Percentiles rank a stretch among this genome's conserved stretches.
These are phyloP conservation scores for Lucifuga dentata DNA, from an alignment of 2,113 vertebrate species.

Conservation along the genomic window DNA sequence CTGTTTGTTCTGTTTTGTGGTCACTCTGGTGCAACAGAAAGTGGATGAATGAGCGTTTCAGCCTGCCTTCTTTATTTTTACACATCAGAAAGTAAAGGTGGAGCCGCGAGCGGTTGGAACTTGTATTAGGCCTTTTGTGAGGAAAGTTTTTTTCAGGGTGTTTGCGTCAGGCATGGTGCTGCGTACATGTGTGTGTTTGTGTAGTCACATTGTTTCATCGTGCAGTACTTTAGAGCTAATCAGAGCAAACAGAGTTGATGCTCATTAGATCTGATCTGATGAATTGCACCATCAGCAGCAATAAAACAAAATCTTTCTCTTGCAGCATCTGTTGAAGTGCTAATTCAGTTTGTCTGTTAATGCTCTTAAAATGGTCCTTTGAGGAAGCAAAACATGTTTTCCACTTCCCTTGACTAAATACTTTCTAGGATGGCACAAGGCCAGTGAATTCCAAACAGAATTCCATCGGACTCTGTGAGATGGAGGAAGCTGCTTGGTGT, in stretches of 20 bases:
- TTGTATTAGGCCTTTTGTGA: slow-evolving; percentile 28
- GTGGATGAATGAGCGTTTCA: slow-evolving; percentile 65
- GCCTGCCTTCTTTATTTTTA: slow-evolving; percentile 51
- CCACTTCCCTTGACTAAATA: slow-evolving; percentile 10
- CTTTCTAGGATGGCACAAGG: slow-evolving; percentile 30
- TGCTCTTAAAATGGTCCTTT: slow-evolving; percentile 20
- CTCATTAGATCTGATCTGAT: slow-evolving; percentile 37
- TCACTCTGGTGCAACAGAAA: slow-evolving; percentile 65
- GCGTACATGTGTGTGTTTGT: slow-evolving; percentile 7
- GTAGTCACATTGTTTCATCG: slow-evolving; percentile 1
- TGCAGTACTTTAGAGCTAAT: slow-evolving; percentile 13
- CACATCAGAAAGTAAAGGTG: slow-evolving; percentile 43
- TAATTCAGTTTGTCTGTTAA: slow-evolving; percentile 1
- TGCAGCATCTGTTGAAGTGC: slow-evolving; percentile 3
- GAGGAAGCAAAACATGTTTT: slow-evolving; percentile 1
- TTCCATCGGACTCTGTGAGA: slow-evolving; percentile 38
- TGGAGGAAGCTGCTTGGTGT: slow-evolving; percentile 3
- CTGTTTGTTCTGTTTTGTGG: slow-evolving; percentile 71
- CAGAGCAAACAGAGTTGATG: slow-evolving; percentile 24
- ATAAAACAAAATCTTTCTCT: slow-evolving; percentile 26
- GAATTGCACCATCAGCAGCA: slow-evolving; percentile 2
- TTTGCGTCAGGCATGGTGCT: neutral
- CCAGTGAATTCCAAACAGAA: slow-evolving; percentile 42
- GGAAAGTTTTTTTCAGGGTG: slow-evolving; percentile 5
- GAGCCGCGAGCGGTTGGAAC: slow-evolving; percentile 64